Evolutionary conservation across 2,113 vertebrate species (phyloP).

Genomic region (Macroglossus sobrinus): DNA sequence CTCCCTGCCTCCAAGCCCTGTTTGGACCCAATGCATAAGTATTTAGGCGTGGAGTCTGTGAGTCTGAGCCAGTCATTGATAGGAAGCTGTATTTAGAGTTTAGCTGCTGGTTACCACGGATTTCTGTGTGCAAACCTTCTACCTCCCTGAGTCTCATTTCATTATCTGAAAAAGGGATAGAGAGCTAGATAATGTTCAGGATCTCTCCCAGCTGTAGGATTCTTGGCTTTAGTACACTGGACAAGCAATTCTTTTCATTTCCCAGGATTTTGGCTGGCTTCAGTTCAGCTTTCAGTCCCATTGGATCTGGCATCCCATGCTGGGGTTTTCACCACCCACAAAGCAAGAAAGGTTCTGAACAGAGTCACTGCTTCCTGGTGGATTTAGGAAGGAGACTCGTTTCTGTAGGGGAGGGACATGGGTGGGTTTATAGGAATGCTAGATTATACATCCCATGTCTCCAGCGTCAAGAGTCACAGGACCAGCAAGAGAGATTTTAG

Average conservation of each 20-base stretch:
- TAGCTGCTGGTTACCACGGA: constrained; percentile 26
- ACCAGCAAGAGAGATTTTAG: constrained; percentile 62
- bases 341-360: neutral
- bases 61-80: neutral
- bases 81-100: constrained; percentile 32
- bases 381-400: neutral
- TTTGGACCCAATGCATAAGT: constrained; percentile 18
- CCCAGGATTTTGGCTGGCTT: constrained; percentile 25
- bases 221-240: neutral
- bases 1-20: neutral
- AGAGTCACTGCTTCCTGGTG: constrained; percentile 25
- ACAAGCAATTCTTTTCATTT: constrained; percentile 34
- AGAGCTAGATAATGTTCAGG: neutral
- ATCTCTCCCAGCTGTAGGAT: neutral
- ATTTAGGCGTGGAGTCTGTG: neutral
- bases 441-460: neutral
- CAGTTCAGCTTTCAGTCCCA: constrained; percentile 9
- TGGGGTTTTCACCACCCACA: constrained; percentile 13
- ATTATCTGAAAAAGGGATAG: neutral
- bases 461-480: neutral
- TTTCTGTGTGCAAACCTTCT: constrained; percentile 16
- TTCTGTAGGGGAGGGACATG: neutral
- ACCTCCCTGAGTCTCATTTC: constrained; percentile 3
- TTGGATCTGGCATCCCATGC: neutral
- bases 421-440: constrained; percentile 20